Base-by-base conservation (phyloP, 2,113 vertebrate genomes). In the Eulemur macaco region DNA sequence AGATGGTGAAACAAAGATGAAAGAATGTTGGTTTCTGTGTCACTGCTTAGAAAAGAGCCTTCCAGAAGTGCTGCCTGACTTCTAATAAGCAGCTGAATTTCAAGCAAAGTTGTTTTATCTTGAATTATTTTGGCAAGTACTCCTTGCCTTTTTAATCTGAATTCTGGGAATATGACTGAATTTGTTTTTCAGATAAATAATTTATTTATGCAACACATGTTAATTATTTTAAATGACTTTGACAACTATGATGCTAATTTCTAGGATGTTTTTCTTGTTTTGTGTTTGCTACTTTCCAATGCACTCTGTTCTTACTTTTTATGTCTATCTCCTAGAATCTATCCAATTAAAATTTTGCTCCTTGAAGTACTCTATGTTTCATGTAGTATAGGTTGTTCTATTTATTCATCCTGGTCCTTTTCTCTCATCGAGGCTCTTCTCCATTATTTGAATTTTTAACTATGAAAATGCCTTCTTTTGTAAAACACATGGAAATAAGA, bases 171-270 rank as follows among this genome's bases (percentile, higher is more conserved):
- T 71, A 50, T 21, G 39, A 84, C 60, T 47, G 64, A 73, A 87
- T 89, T 86, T 92, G 73, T 5, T n/a, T 90, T 94, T 25, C 39
- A 86, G 54, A 83, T 68, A 74, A 94, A 96, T 31, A 86, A 82
- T 76, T 92, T 63, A 60, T 37, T 47, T 89, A 91, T 66, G 52
- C 18, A 66, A n/a, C 12, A 12, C 39, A 58, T 25, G 9, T 37
- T 95, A 92, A 77, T 50, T 69, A 77, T 92, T 92, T 76, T 80
- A 84, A 97, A 85, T 81, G 18, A 56, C 34, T 91, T 87, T 29
- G 50, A 23, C 8, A 94, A 90, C 29, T 78, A 17, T 42, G 77
- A 66, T 42, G 54, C 60, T 93, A 34, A 86, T 83, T 89, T 91
- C 84, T 68, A 52, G 94, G 50, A 17, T 74, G 1, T 42, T 29